Evolutionary conservation across 2,797 vertebrate genomes (phyloP), one percentile per base, ranked within the genome.

Genomic region (Falco peregrinus): DNA sequence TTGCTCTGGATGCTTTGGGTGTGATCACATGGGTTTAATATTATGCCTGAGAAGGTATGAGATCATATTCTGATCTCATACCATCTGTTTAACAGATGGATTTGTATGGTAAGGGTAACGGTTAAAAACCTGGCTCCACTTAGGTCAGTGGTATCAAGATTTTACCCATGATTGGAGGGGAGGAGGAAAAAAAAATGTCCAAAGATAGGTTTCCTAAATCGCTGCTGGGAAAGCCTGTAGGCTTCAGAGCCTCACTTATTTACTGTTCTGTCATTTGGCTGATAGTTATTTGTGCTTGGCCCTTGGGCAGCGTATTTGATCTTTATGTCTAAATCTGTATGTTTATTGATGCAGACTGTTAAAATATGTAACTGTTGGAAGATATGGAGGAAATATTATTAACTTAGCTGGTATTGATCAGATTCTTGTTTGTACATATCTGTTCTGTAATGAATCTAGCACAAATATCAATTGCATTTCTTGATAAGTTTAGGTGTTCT

Each of bases 51-150:
- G 92, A 92, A 96, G 95, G 87, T 95, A 93, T 96, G 95, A 96
- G 89, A 68, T 94, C 93, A 96, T 63, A n/a, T 7, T 31, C 61
- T 92, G 90, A 95, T 28, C 81, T 96, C 94, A 93, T 51, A 64
- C 78, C 93, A 96, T 95, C 93, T 96, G 96, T 86, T 93, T 48
- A 95, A 65, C 94, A 96, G 94, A 96, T 96, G 96, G 85, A 50
- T 95, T 82, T 82, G 65, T n/a, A 88, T 88, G 91, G 89, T 82
- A 56, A 78, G 54, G 69, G 76, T 89, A 90, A 90, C 0, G 6
- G 84, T 68, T 93, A 83, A 93, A 95, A 96, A 87, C 92, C 87
- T 95, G 95, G 80, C 94, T 96, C 79, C 89, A 93, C 91, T 97
- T 96, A 94, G 82, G 91, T 94, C 89, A 90, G 94, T 85, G 95